These are phyloP conservation scores for Rachycentron canadum DNA, from an alignment of 2,797 vertebrate genomes.

Conservation along the genomic window DNA sequence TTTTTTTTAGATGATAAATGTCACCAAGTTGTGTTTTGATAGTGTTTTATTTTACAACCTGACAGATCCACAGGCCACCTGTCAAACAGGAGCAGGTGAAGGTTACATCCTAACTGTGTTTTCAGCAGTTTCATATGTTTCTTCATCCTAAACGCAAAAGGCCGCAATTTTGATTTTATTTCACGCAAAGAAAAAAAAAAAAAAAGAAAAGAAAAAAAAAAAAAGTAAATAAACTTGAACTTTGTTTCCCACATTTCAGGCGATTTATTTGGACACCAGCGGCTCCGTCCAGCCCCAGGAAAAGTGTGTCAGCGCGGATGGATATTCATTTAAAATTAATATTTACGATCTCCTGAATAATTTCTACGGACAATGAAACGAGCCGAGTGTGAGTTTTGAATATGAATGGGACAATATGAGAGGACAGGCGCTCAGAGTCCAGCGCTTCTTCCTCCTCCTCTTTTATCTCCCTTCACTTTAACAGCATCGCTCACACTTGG, in stretches of 20 bases:
- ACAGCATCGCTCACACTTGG: neutral
- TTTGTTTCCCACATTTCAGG: neutral
- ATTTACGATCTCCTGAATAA: conserved; percentile 81
- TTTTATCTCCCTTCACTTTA: neutral
- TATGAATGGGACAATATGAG: conserved; percentile 66
- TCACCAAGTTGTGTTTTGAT: neutral
- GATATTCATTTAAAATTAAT: conserved; percentile 80
- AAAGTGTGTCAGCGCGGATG: conserved; percentile 51
- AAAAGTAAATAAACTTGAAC: neutral
- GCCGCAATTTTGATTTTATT: neutral
- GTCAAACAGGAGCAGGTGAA: neutral
- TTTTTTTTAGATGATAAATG: neutral
- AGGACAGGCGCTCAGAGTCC: conserved; percentile 41
- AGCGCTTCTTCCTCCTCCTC: neutral
- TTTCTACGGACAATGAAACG: conserved; percentile 74
- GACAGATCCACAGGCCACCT: too few relatives aligned
- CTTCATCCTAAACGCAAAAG: neutral
- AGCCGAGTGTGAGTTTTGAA: conserved; percentile 63
- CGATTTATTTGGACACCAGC: conserved; percentile 7
- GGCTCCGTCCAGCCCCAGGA: neutral
- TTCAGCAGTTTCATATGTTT: neutral
- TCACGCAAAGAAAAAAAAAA: too few relatives aligned
- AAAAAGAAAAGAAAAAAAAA: too few relatives aligned
- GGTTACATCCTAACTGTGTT: neutral
- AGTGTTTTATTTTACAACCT: neutral